Evolutionary conservation across 1,140 invertebrate genomes (phyloP).

Genomic region (Copidosoma floridanum): DNA sequence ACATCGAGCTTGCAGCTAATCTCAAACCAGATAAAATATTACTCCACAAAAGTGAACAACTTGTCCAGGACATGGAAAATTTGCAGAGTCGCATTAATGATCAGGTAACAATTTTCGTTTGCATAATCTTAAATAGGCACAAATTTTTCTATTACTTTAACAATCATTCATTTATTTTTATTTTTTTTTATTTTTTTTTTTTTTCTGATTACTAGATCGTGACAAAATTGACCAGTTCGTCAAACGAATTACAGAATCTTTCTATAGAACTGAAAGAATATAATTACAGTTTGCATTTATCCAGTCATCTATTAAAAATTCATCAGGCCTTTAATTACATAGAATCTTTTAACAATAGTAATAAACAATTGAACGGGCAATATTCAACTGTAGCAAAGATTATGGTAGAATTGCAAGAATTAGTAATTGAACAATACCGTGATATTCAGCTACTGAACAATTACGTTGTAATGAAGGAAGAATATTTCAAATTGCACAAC

Average conservation of each 20-base stretch:
- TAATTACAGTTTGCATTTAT: slow-evolving; percentile 56
- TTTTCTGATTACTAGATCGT: slow-evolving; percentile 49
- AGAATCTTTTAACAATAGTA: slow-evolving; percentile 48
- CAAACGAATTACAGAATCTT: slow-evolving; percentile 58
- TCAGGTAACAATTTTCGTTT: slow-evolving; percentile 37
- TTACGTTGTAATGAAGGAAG: slow-evolving; percentile 48
- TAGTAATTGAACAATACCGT: slow-evolving; percentile 52
- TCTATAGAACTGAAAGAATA: slow-evolving; percentile 57
- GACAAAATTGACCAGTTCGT: slow-evolving; percentile 59
- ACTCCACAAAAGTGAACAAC: slow-evolving; percentile 50
- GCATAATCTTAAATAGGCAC: neutral
- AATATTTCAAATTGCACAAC: slow-evolving; percentile 47
- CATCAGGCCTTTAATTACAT: slow-evolving; percentile 57
- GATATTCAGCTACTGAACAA: slow-evolving; percentile 57
- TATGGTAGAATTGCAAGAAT: slow-evolving; percentile 53
- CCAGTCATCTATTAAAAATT: slow-evolving; percentile 56
- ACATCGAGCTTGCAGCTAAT: slow-evolving; percentile 57
- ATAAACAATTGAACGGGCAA: slow-evolving; percentile 42
- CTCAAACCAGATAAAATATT: slow-evolving; percentile 57
- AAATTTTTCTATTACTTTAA: neutral
- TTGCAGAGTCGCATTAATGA: slow-evolving; percentile 59
- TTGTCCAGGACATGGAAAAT: slow-evolving; percentile 54
- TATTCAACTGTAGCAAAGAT: slow-evolving; percentile 55
- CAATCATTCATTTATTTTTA: neutral
- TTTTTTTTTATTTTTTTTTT: slow-evolving; percentile 12